Evolutionary conservation across 2,797 vertebrate species (phyloP), one percentile per base, ranked within the genome.

Genomic region (Hozukius guyotensis): DNA sequence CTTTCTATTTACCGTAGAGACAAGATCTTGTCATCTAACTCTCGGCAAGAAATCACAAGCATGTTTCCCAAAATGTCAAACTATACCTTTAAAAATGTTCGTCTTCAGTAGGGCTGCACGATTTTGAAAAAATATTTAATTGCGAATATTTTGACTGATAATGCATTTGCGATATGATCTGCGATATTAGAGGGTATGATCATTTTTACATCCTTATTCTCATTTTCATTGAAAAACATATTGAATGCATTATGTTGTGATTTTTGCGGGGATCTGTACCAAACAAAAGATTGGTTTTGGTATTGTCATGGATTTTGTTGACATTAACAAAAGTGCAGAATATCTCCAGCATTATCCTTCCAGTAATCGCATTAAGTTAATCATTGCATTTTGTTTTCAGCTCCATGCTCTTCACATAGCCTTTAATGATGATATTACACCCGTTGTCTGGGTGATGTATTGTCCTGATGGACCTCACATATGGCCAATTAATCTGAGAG

Each of bases 391-490:
- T 49, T 5, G 6, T 56, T 70, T 62, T 32, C 34, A 57, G 22
- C 64, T 59, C 14, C 34, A 13, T n/a, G 9, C 52, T 59, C 29
- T 63, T 8, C 34, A 53, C 52, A 16, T 16, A 46, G 22, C 53
- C 11, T 42, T 32, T 56, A 29, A 32, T 62, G 42, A 46, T 20
- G 36, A 42, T 16, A 18, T 82, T 38, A 62, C 64, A 12, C 16
- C 16, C 24, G 3, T 56, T 67, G 61, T 65, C 66, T 68, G 27
- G 29, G 66, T 78, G 72, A 84, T 77, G 42, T 34, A 60, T 67
- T 12, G 52, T 14, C 24, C 72, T 36, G 22, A n/a, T 27, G 14
- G 16, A 49, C 13, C 46, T 36, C 73, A 55, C 77, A 77, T 31
- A 68, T 4, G 29, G 31, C 5, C 64, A 42, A 7, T 73, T 61